Conservation (phyloP, 2,113 vertebrate genomes). For the Mobula hypostoma region DNA sequence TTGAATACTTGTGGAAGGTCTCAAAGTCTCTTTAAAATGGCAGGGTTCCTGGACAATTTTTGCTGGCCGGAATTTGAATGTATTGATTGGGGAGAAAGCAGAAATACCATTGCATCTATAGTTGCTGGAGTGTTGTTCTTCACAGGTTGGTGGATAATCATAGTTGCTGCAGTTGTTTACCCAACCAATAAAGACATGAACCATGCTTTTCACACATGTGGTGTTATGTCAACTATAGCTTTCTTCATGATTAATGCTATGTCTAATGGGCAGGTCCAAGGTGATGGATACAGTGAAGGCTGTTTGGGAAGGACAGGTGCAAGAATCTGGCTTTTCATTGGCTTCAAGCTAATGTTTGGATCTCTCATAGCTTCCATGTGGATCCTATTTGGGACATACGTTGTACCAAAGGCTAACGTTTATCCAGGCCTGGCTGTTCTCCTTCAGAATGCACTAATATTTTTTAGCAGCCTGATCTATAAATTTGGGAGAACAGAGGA, state of each 20-base stretch:
- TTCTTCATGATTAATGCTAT: conserved; percentile 95
- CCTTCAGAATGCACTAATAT: not conserved
- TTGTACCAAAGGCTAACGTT: conserved; percentile 57
- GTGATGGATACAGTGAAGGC: conserved; percentile 78
- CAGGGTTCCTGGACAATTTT: conserved; percentile 83
- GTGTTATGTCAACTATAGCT: conserved; percentile 82
- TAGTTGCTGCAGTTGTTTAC: conserved; percentile 77
- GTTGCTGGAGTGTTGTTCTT: conserved; percentile 81
- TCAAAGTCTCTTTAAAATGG: conserved; percentile 56
- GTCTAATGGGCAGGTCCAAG: conserved; percentile 84
- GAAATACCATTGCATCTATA: conserved; percentile 73
- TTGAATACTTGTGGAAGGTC: not conserved
- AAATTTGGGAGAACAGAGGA: conserved; percentile 89
- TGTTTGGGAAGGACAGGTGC: conserved; percentile 79
- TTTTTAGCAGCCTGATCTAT: conserved; percentile 75
- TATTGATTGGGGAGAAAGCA: conserved; percentile 79
- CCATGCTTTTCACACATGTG: conserved; percentile 84
- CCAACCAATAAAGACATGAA: conserved; percentile 66
- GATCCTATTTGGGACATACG: conserved; percentile 80
- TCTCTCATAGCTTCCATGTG: conserved; percentile 85
- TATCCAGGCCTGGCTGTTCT: too few species aligned
- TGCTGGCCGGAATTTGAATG: conserved; percentile 86
- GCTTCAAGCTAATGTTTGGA: conserved; percentile 90
- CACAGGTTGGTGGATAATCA: conserved; percentile 91
- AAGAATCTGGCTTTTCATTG: conserved; percentile 81